A percentile compares a stretch with the other conserved stretches of the same genome.
Evolutionary conservation across 1,140 invertebrate species (phyloP).

Genomic region (Platyscapa corneri): DNA sequence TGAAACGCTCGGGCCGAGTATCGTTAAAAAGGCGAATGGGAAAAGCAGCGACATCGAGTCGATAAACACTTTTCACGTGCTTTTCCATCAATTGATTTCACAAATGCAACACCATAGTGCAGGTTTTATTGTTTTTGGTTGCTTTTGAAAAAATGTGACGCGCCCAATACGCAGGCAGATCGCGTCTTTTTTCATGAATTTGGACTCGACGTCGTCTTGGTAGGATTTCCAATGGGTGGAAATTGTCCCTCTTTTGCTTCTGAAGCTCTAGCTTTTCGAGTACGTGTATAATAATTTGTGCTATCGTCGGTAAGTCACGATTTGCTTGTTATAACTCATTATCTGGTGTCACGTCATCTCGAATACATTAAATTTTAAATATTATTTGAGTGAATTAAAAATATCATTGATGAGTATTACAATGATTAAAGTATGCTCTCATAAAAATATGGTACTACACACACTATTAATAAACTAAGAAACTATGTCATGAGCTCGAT

Average conservation of each 20-base stretch:
- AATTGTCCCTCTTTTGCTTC: neutral
- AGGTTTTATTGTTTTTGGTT: neutral
- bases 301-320: neutral
- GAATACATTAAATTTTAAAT: neutral
- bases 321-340: neutral
- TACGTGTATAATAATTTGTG: neutral
- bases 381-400: neutral
- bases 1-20: neutral
- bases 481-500: neutral
- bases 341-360: neutral
- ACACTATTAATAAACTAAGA: neutral
- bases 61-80: too few species aligned
- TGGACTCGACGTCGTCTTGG: neutral
- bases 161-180: neutral
- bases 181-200: neutral
- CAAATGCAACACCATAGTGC: too few species aligned
- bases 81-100: too few species aligned
- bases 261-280: neutral
- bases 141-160: neutral
- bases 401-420: neutral
- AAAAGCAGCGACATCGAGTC: neutral
- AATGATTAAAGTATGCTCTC: neutral
- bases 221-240: neutral
- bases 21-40: neutral
- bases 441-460: neutral